A percentile compares a stretch with the other conserved stretches of the same genome.
Evolutionary conservation across 2,113 vertebrate genomes (phyloP).

Genomic region (Nesoenas mayeri): DNA sequence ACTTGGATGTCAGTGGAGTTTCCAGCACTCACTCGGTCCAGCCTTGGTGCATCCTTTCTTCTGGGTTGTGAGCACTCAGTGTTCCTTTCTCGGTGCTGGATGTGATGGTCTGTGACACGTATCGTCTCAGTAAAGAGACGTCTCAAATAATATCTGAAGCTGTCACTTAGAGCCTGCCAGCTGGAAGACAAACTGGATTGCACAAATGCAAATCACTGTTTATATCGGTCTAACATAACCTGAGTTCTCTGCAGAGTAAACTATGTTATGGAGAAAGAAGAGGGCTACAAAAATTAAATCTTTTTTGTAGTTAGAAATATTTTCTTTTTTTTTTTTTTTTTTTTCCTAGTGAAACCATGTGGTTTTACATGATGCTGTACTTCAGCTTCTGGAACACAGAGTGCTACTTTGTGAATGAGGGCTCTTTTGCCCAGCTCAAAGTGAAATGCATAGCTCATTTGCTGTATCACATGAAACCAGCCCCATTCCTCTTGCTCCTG

Average conservation of each 20-base stretch:
- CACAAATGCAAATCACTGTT: neutral
- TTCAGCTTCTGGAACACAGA: neutral
- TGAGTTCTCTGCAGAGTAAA: neutral
- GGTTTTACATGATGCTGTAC: neutral
- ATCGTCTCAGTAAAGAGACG: neutral
- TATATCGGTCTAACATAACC: neutral
- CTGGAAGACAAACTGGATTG: constrained; percentile 31
- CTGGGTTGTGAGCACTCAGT: neutral
- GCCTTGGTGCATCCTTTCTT: rapidly evolving
- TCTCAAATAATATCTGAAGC: constrained; percentile 23
- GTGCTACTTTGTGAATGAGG: neutral
- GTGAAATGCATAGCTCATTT: neutral
- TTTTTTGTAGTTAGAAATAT: neutral
- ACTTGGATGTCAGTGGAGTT: neutral
- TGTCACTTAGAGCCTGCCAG: constrained; percentile 28
- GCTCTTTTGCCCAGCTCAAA: neutral
- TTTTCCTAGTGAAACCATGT: neutral
- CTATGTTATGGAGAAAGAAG: neutral
- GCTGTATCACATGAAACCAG: neutral
- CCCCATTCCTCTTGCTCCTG: neutral
- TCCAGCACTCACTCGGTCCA: neutral
- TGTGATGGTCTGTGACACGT: constrained; percentile 40
- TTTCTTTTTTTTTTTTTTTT: neutral
- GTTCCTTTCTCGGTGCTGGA: rapidly evolving
- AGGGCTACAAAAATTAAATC: neutral